Conservation (phyloP, 2,113 vertebrate genomes). For the Gnathonemus echidnorhynchus region DNA sequence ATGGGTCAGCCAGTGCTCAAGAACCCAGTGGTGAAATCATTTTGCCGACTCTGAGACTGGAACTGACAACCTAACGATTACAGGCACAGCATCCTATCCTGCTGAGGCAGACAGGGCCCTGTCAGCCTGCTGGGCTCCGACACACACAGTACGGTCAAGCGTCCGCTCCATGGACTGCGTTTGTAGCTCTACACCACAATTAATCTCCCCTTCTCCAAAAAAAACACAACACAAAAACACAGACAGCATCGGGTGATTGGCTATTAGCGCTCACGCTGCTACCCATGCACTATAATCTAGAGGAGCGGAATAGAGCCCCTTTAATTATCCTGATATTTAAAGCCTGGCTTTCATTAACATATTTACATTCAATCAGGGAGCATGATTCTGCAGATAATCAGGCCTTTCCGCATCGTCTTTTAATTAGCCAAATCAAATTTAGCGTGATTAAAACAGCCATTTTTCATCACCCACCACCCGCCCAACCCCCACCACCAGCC, state of each 20-base stretch:
- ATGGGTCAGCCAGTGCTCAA: not conserved
- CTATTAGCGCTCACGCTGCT: not conserved
- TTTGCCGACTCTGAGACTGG: not conserved
- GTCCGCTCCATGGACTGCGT: no score
- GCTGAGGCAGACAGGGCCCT: not conserved
- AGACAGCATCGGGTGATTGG: not conserved
- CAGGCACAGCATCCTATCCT: not conserved
- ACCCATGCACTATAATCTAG: not conserved
- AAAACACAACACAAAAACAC: not conserved
- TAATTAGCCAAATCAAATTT: conserved; percentile 44
- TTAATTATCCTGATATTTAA: conserved; percentile 25
- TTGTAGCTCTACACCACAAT: not conserved
- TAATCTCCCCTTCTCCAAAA: not conserved
- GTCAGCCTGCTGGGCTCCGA: not conserved
- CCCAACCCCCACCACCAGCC: conserved; percentile 9
- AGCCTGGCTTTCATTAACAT: conserved; percentile 33
- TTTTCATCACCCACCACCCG: conserved; percentile 16
- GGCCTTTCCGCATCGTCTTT: conserved; percentile 35
- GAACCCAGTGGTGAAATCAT: not conserved
- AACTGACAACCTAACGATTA: not conserved
- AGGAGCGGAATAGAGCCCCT: conserved; percentile 1
- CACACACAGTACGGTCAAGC: not conserved
- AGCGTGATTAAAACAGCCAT: conserved; percentile 40
- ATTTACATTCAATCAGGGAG: conserved; percentile 41
- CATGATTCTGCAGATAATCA: conserved; percentile 32